A percentile compares a stretch with the other conserved stretches of the same genome.
Conservation (phyloP, 1,140 invertebrate genomes). For the Drosophila baimaii region DNA sequence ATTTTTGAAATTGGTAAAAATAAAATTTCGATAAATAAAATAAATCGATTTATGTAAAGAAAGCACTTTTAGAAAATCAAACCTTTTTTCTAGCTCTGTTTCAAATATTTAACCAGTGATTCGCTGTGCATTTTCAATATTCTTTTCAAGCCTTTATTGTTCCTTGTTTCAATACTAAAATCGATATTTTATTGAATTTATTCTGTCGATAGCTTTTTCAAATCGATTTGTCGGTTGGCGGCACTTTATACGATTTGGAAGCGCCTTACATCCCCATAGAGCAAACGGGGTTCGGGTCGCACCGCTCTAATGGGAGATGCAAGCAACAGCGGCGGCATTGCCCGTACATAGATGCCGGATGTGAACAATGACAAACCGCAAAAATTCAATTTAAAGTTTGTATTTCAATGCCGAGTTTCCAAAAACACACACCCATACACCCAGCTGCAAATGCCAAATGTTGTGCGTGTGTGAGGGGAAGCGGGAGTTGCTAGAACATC, state of each 20-base stretch:
- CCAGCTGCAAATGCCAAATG: conserved; percentile 14
- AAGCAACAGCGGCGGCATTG: not conserved
- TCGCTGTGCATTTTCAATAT: no score
- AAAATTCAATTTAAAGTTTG: conserved; percentile 81
- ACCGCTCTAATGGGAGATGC: conserved; percentile 5
- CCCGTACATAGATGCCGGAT: conserved; percentile 48
- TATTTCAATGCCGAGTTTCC: conserved; percentile 66
- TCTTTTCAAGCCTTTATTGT: not conserved
- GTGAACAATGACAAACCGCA: conserved; percentile 79
- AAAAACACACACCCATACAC: conserved; percentile 23
- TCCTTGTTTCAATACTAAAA: not conserved
- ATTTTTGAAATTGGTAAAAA: no score
- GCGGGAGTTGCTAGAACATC: conserved; percentile 2
- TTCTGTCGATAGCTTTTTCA: not conserved
- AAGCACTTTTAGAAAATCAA: no score
- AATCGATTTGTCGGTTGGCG: no score
- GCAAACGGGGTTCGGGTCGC: conserved; percentile 12
- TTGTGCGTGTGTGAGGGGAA: not conserved
- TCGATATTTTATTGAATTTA: not conserved
- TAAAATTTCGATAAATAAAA: no score
- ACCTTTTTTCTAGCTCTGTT: no score
- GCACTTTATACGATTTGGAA: not conserved
- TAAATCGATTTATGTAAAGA: no score
- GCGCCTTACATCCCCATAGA: not conserved
- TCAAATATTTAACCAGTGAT: no score